phyloP scores from a whole-genome alignment of 2,113 vertebrate genomes.

The Callipepla californica region DNA sequence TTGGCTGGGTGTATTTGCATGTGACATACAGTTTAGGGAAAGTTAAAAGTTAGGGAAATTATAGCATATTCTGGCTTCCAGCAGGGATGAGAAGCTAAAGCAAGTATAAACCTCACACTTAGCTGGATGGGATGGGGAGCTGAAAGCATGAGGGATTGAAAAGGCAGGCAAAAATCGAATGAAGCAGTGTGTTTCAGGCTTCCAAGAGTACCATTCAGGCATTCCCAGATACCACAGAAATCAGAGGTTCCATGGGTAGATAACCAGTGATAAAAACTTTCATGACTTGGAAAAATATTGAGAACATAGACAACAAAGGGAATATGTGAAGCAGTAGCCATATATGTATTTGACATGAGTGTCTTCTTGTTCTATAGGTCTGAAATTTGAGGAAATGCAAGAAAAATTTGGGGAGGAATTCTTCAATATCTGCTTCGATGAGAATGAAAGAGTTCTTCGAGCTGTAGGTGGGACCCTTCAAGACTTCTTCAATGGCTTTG shows the following conservation, averaged over 20 bases:
- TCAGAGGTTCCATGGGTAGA: background rate
- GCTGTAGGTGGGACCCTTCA: slow-evolving; percentile 94
- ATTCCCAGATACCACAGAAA: background rate
- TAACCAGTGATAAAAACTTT: background rate
- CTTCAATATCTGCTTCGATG: slow-evolving; percentile 95
- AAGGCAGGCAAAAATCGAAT: background rate
- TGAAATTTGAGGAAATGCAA: slow-evolving; percentile 92
- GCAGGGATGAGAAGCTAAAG: background rate
- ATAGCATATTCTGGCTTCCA: background rate
- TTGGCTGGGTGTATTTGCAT: background rate
- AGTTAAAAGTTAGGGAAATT: background rate
- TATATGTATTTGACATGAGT: slow-evolving; percentile 5
- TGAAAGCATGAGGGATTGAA: background rate
- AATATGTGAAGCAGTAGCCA: background rate
- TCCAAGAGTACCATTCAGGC: background rate
- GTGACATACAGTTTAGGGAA: background rate
- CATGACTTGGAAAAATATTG: background rate
- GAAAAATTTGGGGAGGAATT: slow-evolving; percentile 96
- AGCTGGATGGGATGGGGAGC: background rate
- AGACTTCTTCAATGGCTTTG: slow-evolving; percentile 99
- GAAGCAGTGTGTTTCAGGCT: background rate
- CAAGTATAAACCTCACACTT: background rate
- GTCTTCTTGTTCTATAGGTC: slow-evolving; percentile 79
- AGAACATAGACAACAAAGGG: background rate
- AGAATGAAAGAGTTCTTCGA: slow-evolving; percentile 95